phyloP scores from a whole-genome alignment of 2,113 vertebrate genomes.

The Podocnemis expansa region DNA sequence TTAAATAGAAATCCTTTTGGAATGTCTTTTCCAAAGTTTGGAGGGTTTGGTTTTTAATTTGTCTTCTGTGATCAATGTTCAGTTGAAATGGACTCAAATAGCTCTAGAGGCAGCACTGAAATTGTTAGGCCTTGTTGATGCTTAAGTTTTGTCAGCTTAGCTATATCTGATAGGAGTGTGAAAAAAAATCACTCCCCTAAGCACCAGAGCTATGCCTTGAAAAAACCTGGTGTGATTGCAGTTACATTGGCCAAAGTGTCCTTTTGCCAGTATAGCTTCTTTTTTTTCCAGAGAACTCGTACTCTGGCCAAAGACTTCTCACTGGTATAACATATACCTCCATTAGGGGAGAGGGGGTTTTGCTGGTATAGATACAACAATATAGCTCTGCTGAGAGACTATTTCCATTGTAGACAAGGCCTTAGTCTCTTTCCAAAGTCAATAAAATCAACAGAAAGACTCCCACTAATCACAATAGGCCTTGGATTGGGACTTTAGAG shows the following conservation, averaged over 20 bases:
- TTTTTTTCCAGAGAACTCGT: background rate
- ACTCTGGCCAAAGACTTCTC: background rate
- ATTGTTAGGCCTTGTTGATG: background rate
- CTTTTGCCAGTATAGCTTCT: background rate
- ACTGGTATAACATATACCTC: background rate
- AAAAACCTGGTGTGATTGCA: background rate
- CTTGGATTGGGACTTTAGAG: background rate
- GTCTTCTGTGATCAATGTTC: background rate
- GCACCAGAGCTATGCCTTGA: background rate
- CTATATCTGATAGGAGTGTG: background rate
- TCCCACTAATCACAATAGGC: background rate
- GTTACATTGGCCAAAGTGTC: background rate
- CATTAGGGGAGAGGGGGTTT: background rate
- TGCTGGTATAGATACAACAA: background rate
- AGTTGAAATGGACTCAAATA: background rate
- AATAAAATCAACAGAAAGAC: background rate
- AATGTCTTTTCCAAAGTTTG: background rate
- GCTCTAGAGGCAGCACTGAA: background rate
- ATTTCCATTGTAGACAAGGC: background rate
- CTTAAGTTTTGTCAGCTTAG: background rate
- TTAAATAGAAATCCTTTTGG: background rate
- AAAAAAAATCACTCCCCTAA: background rate
- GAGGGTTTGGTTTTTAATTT: background rate
- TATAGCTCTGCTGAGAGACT: background rate
- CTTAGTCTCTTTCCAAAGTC: background rate